Evolutionary conservation across 2,797 vertebrate genomes (phyloP).

Genomic region (Sebastes flavidus): DNA sequence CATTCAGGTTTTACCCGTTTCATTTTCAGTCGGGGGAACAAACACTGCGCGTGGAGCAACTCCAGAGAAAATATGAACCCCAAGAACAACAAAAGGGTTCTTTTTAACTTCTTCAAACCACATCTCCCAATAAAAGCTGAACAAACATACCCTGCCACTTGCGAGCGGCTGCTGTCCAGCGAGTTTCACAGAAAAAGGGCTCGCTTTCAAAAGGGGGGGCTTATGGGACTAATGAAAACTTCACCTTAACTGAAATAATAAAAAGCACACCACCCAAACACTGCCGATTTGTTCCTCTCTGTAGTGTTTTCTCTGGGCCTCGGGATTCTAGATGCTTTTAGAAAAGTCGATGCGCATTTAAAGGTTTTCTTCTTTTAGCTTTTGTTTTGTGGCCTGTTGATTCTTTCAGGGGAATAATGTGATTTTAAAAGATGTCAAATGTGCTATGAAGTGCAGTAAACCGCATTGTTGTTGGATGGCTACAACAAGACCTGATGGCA

Average conservation of each 20-base stretch:
- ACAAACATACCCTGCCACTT: conserved; percentile 86
- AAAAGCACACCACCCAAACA: conserved; percentile 73
- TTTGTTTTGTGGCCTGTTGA: conserved; percentile 39
- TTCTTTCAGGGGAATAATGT: conserved; percentile 38
- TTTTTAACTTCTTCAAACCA: conserved; percentile 88
- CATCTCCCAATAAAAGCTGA: conserved; percentile 90
- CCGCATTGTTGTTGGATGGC: conserved; percentile 35
- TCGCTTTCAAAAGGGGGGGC: conserved; percentile 67
- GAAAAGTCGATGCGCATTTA: neutral
- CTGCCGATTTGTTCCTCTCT: conserved; percentile 65
- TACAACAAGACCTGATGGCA: conserved; percentile 18
- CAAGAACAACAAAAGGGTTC: conserved; percentile 85
- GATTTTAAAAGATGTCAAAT: conserved; percentile 51
- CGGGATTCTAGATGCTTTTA: conserved; percentile 14
- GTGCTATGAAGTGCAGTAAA: conserved; percentile 31
- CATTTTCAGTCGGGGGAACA: conserved; percentile 69
- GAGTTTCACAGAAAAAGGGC: conserved; percentile 69
- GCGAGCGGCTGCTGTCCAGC: conserved; percentile 79
- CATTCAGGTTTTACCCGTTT: conserved; percentile 65
- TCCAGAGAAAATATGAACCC: conserved; percentile 85
- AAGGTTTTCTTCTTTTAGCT: conserved; percentile 31
- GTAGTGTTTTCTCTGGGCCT: conserved; percentile 56
- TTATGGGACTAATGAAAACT: conserved; percentile 80
- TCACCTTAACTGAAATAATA: conserved; percentile 82
- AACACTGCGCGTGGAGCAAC: conserved; percentile 75